Conservation (phyloP, 2,797 vertebrate species). For the Potorous gilbertii region DNA sequence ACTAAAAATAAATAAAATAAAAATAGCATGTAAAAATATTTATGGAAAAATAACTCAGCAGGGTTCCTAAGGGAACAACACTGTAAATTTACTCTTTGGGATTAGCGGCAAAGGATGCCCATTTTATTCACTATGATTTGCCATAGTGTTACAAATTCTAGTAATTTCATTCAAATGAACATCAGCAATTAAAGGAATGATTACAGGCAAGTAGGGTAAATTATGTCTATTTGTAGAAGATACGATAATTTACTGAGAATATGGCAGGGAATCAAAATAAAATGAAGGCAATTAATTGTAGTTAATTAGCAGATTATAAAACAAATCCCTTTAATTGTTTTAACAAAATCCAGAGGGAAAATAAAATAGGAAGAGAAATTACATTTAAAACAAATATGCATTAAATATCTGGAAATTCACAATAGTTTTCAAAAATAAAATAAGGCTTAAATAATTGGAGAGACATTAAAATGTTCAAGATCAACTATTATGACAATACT, state of each 20-base stretch:
- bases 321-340: not conserved
- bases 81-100: not conserved
- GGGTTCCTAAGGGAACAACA: not conserved
- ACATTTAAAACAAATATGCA: not conserved
- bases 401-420: not conserved
- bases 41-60: not conserved
- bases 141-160: not conserved
- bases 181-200: not conserved
- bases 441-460: not conserved
- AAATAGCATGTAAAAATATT: not conserved
- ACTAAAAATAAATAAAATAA: no score
- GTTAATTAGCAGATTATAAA: not conserved
- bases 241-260: not conserved
- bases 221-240: not conserved
- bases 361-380: not conserved
- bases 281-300: not conserved
- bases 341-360: not conserved
- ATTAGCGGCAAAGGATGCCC: not conserved
- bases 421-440: not conserved
- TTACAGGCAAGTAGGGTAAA: not conserved
- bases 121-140: not conserved
- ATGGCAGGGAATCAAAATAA: not conserved
- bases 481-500: not conserved
- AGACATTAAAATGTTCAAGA: not conserved
- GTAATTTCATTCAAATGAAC: not conserved